These are phyloP conservation scores for Tachycineta bicolor DNA, from an alignment of 2,113 vertebrate genomes.

Conservation along the genomic window DNA sequence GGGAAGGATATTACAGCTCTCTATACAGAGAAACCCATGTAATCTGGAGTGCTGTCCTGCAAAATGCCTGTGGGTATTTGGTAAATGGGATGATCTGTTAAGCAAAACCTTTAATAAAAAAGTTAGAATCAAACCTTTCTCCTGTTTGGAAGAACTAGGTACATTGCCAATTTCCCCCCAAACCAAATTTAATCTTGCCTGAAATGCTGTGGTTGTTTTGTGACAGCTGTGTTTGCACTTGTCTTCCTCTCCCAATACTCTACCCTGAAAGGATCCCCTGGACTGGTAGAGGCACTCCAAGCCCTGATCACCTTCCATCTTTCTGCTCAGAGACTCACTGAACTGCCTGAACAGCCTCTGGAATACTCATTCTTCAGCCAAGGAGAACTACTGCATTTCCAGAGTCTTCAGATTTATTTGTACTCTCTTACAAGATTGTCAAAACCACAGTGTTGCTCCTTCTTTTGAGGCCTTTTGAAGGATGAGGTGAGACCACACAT, in stretches of 20 bases:
- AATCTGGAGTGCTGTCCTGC: background rate
- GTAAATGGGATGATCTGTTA: background rate
- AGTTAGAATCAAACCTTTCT: background rate
- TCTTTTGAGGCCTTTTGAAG: background rate
- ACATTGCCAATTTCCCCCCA: background rate
- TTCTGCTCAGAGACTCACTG: background rate
- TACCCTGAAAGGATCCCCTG: background rate
- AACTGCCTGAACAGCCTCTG: background rate
- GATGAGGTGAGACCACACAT: background rate
- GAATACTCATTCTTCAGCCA: background rate
- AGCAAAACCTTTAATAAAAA: background rate
- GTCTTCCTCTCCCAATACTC: background rate
- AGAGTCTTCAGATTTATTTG: background rate
- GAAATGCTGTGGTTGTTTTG: background rate
- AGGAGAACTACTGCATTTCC: background rate
- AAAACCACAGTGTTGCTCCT: background rate
- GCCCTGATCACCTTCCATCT: background rate
- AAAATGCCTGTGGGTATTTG: background rate
- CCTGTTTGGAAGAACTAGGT: background rate
- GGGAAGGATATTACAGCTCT: background rate
- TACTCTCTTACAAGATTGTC: background rate
- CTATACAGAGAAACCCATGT: accelerated
- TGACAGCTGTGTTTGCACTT: background rate
- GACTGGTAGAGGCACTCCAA: background rate
- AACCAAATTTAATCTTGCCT: background rate